These are phyloP conservation scores for Melozone crissalis DNA, from an alignment of 2,113 vertebrate genomes.

Conservation along the genomic window DNA sequence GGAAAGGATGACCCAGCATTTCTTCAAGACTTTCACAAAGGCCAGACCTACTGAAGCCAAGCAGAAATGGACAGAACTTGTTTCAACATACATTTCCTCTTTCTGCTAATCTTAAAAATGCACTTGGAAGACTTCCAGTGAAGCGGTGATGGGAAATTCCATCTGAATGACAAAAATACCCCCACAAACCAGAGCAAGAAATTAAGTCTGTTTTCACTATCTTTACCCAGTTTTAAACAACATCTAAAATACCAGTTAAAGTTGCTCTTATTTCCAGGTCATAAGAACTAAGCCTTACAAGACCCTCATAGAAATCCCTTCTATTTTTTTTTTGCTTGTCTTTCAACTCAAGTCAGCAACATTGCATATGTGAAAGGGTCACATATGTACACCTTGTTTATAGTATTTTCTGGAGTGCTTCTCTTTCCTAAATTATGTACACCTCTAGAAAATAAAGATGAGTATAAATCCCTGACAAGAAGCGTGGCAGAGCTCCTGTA, in stretches of 20 bases:
- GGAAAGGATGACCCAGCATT: not conserved
- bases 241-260: not conserved
- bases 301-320: rapidly evolving
- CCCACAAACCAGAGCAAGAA: not conserved
- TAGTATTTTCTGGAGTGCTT: not conserved
- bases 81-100: not conserved
- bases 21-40: not conserved
- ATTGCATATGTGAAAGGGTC: not conserved
- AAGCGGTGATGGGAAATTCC: not conserved
- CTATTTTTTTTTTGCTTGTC: not conserved
- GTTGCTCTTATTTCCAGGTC: not conserved
- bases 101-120: not conserved
- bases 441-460: not conserved
- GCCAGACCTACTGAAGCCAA: not conserved
- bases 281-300: not conserved
- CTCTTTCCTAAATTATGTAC: not conserved
- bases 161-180: not conserved
- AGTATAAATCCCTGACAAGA: not conserved
- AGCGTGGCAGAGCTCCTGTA: not conserved
- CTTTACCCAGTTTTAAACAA: not conserved
- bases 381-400: not conserved
- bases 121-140: not conserved
- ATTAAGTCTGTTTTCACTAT: not conserved
- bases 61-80: not conserved
- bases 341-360: not conserved